phyloP scores from a whole-genome alignment of 1,140 invertebrate species.

The Sitodiplosis mosellana region DNA sequence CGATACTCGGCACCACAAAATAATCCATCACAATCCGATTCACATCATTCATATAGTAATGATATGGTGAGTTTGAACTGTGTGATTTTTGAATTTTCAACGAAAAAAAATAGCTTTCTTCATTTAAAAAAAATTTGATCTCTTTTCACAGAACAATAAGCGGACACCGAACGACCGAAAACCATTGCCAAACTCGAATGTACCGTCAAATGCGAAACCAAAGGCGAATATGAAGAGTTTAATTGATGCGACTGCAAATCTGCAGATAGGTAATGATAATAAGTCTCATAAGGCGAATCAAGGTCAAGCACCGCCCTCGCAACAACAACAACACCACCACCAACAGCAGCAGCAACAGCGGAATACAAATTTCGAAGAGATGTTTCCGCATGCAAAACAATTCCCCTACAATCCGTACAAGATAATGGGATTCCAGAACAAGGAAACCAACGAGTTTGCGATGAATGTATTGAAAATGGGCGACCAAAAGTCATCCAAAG shows the following conservation, averaged over 20 bases:
- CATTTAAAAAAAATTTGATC: no score
- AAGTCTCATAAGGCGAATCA: background rate
- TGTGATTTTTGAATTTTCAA: no score
- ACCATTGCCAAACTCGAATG: background rate
- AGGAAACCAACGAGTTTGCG: constrained; percentile 37
- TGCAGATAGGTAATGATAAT: background rate
- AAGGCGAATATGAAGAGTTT: no score
- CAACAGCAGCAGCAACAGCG: constrained; percentile 6
- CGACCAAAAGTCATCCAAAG: background rate
- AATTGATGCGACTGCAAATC: no score
- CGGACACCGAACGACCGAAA: background rate
- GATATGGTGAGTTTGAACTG: no score
- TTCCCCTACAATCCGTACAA: constrained; percentile 32
- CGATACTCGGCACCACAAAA: no score
- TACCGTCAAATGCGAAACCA: no score
- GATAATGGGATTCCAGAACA: constrained; percentile 37
- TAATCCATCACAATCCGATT: no score
- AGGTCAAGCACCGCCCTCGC: constrained; percentile 9
- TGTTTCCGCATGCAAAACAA: constrained; percentile 15
- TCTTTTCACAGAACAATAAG: background rate
- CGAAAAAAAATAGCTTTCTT: no score
- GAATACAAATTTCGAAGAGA: constrained; percentile 8
- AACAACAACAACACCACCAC: constrained; percentile 8
- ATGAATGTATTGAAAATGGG: constrained; percentile 26
- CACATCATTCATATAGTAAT: no score